Evolutionary conservation across 2,113 vertebrate genomes (phyloP).

Genomic region (Stegostoma tigrinum): DNA sequence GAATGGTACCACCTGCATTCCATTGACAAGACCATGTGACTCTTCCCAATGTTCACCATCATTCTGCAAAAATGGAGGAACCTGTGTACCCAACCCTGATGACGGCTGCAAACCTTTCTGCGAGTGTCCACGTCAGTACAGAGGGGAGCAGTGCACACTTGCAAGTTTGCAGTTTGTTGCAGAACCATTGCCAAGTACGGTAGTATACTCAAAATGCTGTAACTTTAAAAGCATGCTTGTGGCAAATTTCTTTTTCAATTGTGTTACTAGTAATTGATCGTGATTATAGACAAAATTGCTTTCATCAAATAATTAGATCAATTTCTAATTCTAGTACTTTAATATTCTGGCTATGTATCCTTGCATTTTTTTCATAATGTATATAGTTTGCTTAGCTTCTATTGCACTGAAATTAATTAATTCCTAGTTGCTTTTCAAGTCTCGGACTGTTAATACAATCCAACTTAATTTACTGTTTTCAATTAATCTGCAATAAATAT

Average conservation of each 20-base stretch:
- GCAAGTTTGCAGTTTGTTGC: background rate
- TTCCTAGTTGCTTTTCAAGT: background rate
- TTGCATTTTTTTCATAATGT: background rate
- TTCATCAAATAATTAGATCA: background rate
- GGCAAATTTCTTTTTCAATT: background rate
- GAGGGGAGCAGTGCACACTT: background rate
- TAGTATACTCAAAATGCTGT: background rate
- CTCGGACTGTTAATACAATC: background rate
- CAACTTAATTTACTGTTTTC: background rate
- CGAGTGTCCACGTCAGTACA: background rate
- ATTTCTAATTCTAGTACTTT: background rate
- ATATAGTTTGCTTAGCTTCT: background rate
- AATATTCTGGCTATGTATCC: background rate
- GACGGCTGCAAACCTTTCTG: conserved; percentile 2
- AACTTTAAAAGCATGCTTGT: background rate
- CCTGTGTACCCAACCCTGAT: background rate
- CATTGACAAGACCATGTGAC: background rate
- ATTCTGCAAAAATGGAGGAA: conserved; percentile 16
- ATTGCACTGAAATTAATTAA: background rate
- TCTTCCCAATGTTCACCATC: background rate
- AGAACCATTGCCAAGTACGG: conserved; percentile 21
- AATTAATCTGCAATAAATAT: background rate
- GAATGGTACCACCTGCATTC: background rate
- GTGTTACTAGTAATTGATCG: background rate
- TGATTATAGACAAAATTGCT: background rate